These are phyloP conservation scores for Brachyopa scutellaris DNA, from an alignment of 2,888 invertebrate species.

Conservation along the genomic window DNA sequence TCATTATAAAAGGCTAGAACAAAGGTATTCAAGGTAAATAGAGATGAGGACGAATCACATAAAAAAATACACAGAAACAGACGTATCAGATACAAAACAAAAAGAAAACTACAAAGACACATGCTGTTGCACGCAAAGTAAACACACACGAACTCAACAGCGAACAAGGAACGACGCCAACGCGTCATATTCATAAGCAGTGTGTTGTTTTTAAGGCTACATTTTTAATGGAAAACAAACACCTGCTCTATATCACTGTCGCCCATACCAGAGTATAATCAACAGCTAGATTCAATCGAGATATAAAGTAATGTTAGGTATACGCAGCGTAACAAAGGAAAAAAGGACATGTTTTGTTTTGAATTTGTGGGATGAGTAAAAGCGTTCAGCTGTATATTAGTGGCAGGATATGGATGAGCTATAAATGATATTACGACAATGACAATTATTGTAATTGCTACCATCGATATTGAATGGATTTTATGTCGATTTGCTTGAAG, in stretches of 20 bases:
- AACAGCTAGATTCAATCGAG: slow-evolving; percentile 36
- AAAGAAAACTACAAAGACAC: slow-evolving; percentile 29
- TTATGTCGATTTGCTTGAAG: too few relatives aligned
- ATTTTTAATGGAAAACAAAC: slow-evolving; percentile 62
- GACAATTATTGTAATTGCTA: background rate
- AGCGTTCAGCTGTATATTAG: background rate
- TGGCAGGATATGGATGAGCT: background rate
- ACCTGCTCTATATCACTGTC: slow-evolving; percentile 58
- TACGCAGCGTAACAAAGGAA: background rate
- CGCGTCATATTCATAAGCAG: slow-evolving; percentile 43
- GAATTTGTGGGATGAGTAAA: background rate
- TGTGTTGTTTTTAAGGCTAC: slow-evolving; percentile 48
- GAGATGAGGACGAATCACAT: background rate
- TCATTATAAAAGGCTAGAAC: slow-evolving; percentile 5
- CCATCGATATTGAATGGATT: too few relatives aligned
- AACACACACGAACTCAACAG: background rate
- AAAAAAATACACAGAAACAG: background rate
- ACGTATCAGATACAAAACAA: too few relatives aligned
- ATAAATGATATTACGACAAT: background rate
- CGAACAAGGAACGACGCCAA: background rate
- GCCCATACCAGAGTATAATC: slow-evolving; percentile 26
- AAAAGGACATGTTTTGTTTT: background rate
- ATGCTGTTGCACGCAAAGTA: background rate
- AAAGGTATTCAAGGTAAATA: background rate
- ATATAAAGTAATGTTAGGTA: background rate